phyloP scores from a whole-genome alignment of 1,140 invertebrate genomes.

The Drosophila bocqueti region DNA sequence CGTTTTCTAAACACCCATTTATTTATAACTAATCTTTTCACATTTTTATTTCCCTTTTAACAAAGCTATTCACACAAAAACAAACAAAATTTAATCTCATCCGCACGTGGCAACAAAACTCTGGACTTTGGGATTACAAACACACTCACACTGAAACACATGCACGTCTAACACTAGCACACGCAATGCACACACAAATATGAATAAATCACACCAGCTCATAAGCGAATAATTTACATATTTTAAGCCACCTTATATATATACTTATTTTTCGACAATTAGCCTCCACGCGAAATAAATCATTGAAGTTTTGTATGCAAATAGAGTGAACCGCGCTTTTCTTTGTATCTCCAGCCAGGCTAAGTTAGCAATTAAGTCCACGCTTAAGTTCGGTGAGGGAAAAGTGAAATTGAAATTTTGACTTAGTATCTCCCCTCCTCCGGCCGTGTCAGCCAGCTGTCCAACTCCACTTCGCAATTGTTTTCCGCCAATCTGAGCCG shows the following conservation, averaged over 20 bases:
- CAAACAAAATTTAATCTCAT: conserved; percentile 57
- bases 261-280: conserved; percentile 48
- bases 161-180: conserved; percentile 32
- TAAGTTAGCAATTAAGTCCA: conserved; percentile 36
- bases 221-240: conserved; percentile 46
- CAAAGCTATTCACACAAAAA: conserved; percentile 46
- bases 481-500: conserved; percentile 39
- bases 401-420: conserved; percentile 11
- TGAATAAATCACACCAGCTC: conserved; percentile 35
- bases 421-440: conserved; percentile 16
- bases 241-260: conserved; percentile 34
- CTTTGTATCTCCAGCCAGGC: conserved; percentile 25
- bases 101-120: conserved; percentile 53
- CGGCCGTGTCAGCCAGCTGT: conserved; percentile 70
- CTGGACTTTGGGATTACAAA: conserved; percentile 70
- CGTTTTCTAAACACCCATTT: conserved; percentile 27
- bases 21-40: conserved; percentile 62
- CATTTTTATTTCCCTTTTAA: conserved; percentile 67
- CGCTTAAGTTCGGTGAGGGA: conserved; percentile 8
- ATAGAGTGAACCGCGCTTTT: conserved; percentile 43
- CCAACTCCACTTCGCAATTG: conserved; percentile 57
- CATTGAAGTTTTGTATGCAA: conserved; percentile 47
- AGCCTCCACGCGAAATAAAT: conserved; percentile 49
- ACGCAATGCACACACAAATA: conserved; percentile 23
- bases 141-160: conserved; percentile 48